These are phyloP conservation scores for Toxotes chatareus DNA, from an alignment of 2,113 vertebrate species.

Conservation along the genomic window DNA sequence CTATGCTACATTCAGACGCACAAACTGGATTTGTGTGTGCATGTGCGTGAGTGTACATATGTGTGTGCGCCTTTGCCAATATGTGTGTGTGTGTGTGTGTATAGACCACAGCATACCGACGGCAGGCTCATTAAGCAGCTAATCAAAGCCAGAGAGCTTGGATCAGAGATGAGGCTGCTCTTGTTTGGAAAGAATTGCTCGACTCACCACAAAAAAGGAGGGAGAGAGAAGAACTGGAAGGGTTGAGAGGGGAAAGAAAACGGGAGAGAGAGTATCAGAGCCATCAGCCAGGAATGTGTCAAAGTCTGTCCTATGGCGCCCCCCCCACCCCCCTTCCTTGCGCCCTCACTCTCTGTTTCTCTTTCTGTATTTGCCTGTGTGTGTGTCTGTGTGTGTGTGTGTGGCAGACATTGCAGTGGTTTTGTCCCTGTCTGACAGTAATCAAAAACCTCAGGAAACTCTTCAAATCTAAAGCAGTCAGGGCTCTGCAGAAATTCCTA, in stretches of 20 bases:
- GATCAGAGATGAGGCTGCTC: slow-evolving; percentile 82
- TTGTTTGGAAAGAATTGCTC: slow-evolving; percentile 86
- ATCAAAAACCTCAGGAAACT: slow-evolving; percentile 83
- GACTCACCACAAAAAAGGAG: slow-evolving; percentile 79
- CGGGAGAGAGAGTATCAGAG: slow-evolving; percentile 69
- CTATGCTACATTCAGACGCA: slow-evolving; percentile 60
- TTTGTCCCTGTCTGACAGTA: slow-evolving; percentile 79
- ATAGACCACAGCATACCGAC: slow-evolving; percentile 80
- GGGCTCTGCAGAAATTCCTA: slow-evolving; percentile 69
- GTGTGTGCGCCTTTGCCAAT: slow-evolving; percentile 25
- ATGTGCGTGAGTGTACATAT: slow-evolving; percentile 6
- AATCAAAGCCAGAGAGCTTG: slow-evolving; percentile 84
- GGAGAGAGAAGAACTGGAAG: slow-evolving; percentile 69
- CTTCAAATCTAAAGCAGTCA: slow-evolving; percentile 78
- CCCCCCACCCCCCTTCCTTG: slow-evolving; percentile 52
- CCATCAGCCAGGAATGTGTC: slow-evolving; percentile 82
- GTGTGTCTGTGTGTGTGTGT: slow-evolving; percentile 61
- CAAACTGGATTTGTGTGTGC: slow-evolving; percentile 42
- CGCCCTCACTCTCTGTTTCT: slow-evolving; percentile 62
- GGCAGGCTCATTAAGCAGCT: slow-evolving; percentile 85
- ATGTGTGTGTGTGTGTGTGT: slow-evolving; percentile 29
- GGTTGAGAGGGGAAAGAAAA: slow-evolving; percentile 65
- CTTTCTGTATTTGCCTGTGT: slow-evolving; percentile 65
- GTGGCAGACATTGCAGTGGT: slow-evolving; percentile 64
- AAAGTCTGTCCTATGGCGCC: slow-evolving; percentile 79